Evolutionary conservation across 1,140 invertebrate genomes (phyloP).

Genomic region (Alviniconcha marisindica): DNA sequence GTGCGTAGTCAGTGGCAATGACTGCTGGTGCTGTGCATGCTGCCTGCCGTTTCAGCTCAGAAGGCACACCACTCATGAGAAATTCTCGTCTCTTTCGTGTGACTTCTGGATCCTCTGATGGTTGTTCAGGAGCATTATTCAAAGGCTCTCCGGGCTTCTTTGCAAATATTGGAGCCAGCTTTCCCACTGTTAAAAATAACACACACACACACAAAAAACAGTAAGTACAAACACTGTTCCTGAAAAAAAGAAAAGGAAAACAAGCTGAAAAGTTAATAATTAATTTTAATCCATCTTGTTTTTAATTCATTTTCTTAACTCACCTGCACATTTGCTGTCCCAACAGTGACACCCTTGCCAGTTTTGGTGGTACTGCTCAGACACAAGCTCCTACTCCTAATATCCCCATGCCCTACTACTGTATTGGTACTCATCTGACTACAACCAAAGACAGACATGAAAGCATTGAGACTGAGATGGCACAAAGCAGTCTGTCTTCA

Average conservation of each 20-base stretch:
- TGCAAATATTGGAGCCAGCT: conserved; percentile 66
- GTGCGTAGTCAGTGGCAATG: conserved; percentile 48
- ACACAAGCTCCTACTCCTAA: too few relatives aligned
- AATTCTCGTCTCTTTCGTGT: conserved; percentile 60
- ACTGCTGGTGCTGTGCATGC: neutral
- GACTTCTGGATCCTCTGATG: conserved; percentile 54
- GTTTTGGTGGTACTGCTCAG: too few relatives aligned
- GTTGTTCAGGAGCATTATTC: conserved; percentile 22
- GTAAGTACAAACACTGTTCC: conserved; percentile 16
- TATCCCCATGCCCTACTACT: too few relatives aligned
- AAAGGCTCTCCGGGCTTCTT: conserved; percentile 42
- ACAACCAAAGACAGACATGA: too few relatives aligned
- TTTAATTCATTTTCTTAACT: too few relatives aligned
- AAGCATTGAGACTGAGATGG: too few relatives aligned
- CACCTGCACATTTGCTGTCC: too few relatives aligned
- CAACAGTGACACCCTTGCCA: too few relatives aligned
- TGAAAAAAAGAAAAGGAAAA: conserved; percentile 11
- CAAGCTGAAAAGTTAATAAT: neutral
- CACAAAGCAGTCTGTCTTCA: too few relatives aligned
- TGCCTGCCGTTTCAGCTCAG: conserved; percentile 56
- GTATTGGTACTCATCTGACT: too few relatives aligned
- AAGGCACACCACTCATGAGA: conserved; percentile 69
- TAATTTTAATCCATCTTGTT: neutral
- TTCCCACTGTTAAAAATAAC: conserved; percentile 35
- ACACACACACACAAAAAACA: neutral